phyloP scores from a whole-genome alignment of 2,888 invertebrate genomes.

The Phortica magna region DNA sequence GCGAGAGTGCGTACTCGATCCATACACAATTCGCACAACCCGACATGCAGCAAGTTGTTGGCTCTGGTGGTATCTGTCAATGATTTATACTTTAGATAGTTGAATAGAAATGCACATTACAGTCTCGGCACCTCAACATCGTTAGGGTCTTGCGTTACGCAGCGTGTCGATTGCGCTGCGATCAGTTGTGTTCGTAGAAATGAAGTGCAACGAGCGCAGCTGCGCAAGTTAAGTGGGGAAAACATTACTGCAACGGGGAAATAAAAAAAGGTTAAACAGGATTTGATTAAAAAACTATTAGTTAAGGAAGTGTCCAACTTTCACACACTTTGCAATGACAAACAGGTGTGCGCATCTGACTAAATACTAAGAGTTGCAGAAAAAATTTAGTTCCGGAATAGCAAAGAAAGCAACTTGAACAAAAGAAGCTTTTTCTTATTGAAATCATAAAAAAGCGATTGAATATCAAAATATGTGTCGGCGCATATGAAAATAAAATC shows the following conservation, averaged over 20 bases:
- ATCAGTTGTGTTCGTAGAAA: conserved; percentile 47
- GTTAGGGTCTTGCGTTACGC: conserved; percentile 40
- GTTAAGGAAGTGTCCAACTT: conserved; percentile 50
- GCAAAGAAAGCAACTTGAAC: conserved; percentile 44
- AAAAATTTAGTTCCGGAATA: conserved; percentile 70
- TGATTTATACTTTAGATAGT: background rate
- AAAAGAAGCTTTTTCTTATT: conserved; percentile 38
- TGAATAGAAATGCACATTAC: background rate
- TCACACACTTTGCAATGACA: conserved; percentile 57
- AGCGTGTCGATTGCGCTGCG: conserved; percentile 45
- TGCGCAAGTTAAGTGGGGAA: conserved; percentile 55
- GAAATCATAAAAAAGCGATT: conserved; percentile 51
- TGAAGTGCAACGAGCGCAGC: conserved; percentile 53
- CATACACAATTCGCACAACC: conserved; percentile 97
- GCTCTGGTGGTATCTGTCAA: conserved; percentile 78
- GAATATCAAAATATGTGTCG: conserved; percentile 54
- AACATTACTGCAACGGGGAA: conserved; percentile 64
- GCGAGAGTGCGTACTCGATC: conserved; percentile 91
- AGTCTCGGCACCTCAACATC: conserved; percentile 60
- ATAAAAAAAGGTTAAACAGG: conserved; percentile 29
- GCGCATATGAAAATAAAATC: conserved; percentile 21
- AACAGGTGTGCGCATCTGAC: conserved; percentile 57
- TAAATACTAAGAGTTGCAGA: conserved; percentile 19
- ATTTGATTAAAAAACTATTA: background rate
- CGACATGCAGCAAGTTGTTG: conserved; percentile 93